These are phyloP conservation scores for Whitmania pigra DNA, from an alignment of 1,140 invertebrate genomes.

Conservation along the genomic window DNA sequence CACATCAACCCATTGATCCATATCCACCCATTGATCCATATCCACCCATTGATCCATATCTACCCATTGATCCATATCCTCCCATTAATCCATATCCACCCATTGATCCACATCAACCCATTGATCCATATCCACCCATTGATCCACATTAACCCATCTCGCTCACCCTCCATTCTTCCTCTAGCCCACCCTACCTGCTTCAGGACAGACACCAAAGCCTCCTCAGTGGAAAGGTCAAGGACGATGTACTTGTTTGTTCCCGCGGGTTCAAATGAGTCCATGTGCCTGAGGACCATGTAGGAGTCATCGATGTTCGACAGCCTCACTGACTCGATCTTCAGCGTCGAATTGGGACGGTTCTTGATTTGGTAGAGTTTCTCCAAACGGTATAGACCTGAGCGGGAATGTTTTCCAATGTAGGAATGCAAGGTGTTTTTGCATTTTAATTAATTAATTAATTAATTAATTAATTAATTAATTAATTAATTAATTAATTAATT, in stretches of 20 bases:
- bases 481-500: no score
- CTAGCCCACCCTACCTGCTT: slow-evolving; percentile 28
- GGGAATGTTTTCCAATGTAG: no score
- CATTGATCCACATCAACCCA: no score
- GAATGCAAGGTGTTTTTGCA: no score
- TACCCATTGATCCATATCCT: no score
- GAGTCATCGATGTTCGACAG: slow-evolving; percentile 4
- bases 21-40: no score
- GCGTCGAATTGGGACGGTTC: background rate
- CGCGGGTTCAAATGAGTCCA: slow-evolving; percentile 9
- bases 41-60: no score
- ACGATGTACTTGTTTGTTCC: slow-evolving; percentile 29
- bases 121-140: no score
- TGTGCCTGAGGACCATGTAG: slow-evolving; percentile 16
- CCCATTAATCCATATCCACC: no score
- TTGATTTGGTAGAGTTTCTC: background rate
- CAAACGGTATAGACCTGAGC: slow-evolving; percentile 15
- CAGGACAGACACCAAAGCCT: slow-evolving; percentile 29
- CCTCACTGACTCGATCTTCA: slow-evolving; percentile 10
- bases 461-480: no score
- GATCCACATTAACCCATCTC: background rate
- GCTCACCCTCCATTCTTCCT: background rate
- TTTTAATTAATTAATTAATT: no score
- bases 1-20: no score
- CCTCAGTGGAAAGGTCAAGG: slow-evolving; percentile 30